Percentiles rank a stretch among this genome's conserved stretches.
Conservation (phyloP, 2,888 invertebrate species). For the Drosophila setosimentum region DNA sequence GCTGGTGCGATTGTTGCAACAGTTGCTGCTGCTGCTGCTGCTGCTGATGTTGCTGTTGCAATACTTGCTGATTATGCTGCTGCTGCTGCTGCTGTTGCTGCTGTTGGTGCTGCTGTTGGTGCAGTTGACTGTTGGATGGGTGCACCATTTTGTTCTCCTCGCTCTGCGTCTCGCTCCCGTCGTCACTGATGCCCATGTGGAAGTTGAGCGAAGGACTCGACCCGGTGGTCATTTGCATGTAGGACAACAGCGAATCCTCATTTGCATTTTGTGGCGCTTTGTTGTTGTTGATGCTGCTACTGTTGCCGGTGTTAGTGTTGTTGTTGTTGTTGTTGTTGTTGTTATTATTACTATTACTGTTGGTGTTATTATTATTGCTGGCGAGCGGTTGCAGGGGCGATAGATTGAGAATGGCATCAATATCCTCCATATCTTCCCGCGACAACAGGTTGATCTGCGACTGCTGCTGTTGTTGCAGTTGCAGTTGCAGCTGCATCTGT, state of each 20-base stretch:
- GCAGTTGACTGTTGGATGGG: constrained; percentile 42
- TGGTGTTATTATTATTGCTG: constrained; percentile 25
- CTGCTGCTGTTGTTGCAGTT: constrained; percentile 49
- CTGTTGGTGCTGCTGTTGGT: constrained; percentile 50
- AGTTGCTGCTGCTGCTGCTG: constrained; percentile 56
- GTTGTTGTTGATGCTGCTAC: constrained; percentile 37
- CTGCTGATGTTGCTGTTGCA: constrained; percentile 46
- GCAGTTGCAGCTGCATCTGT: constrained; percentile 57
- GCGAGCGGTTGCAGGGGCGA: constrained; percentile 78
- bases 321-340: constrained; percentile 50
- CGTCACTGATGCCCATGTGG: constrained; percentile 83
- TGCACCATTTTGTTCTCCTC: constrained; percentile 73
- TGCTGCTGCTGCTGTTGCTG: constrained; percentile 53
- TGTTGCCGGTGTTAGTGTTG: constrained; percentile 19
- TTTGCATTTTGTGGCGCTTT: constrained; percentile 67
- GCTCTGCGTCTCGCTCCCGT: constrained; percentile 76
- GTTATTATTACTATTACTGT: constrained; percentile 32
- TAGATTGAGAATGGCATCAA: constrained; percentile 82
- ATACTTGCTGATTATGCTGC: constrained; percentile 36
- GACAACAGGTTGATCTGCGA: constrained; percentile 67
- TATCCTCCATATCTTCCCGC: constrained; percentile 81
- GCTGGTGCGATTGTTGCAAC: constrained; percentile 51
- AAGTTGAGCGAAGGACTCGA: constrained; percentile 81
- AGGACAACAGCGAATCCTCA: constrained; percentile 83
- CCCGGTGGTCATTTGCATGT: constrained; percentile 83